Evolutionary conservation across 2,113 vertebrate species (phyloP).

Genomic region (Proteles cristata): DNA sequence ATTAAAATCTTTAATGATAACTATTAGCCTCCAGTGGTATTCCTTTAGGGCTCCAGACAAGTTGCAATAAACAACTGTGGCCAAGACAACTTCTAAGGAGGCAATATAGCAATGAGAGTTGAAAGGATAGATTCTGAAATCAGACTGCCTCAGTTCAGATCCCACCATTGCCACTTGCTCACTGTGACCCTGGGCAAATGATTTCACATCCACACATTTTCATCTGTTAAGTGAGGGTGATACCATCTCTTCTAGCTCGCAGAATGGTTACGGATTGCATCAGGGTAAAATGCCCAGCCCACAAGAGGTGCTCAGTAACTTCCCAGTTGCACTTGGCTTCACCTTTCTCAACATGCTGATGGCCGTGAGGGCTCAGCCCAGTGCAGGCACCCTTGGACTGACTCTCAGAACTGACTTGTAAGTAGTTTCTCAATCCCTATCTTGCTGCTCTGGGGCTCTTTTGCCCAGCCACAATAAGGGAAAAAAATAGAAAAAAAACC

Average conservation of each 20-base stretch:
- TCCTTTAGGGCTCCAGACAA: neutral
- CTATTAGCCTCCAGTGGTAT: neutral
- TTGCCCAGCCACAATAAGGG: neutral
- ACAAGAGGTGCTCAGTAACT: neutral
- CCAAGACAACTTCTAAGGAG: neutral
- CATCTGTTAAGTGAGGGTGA: neutral
- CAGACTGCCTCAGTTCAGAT: neutral
- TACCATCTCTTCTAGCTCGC: neutral
- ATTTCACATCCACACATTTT: neutral
- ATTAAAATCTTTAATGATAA: conserved; percentile 29
- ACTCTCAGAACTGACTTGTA: neutral
- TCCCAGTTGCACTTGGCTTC: neutral
- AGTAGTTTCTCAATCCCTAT: neutral
- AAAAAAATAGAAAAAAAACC: neutral
- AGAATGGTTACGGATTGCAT: neutral
- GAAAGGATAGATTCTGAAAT: neutral
- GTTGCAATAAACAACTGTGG: neutral
- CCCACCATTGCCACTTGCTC: neutral
- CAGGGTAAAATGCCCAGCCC: neutral
- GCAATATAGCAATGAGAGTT: neutral
- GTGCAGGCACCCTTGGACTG: neutral
- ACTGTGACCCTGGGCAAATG: neutral
- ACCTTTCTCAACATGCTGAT: neutral
- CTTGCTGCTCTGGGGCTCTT: neutral
- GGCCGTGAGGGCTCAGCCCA: neutral